Conservation (phyloP, 2,113 vertebrate genomes). For the Tragulus kanchil region DNA sequence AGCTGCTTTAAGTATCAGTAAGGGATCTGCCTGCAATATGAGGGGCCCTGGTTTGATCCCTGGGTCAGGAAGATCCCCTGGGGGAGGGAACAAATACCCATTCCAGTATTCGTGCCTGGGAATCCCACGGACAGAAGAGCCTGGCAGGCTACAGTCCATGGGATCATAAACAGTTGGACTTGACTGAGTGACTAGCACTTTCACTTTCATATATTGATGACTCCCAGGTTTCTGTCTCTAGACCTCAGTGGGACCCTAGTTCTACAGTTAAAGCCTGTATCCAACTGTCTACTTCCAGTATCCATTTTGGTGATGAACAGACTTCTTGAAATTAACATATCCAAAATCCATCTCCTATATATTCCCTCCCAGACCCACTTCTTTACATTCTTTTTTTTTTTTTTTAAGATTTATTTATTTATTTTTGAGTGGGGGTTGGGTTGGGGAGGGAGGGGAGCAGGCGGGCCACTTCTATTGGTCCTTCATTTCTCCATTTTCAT, state of each 20-base stretch:
- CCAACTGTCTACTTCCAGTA: background rate
- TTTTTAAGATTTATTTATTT: no score
- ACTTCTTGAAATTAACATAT: background rate
- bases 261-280: background rate
- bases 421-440: no score
- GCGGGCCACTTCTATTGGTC: no score
- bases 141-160: background rate
- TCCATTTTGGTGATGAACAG: background rate
- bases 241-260: background rate
- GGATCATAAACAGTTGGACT: background rate
- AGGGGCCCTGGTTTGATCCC: background rate
- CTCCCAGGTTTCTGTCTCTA: background rate
- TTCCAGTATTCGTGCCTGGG: background rate
- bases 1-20: background rate
- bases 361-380: background rate
- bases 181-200: background rate
- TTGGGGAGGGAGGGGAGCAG: no score
- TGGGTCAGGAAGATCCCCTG: background rate
- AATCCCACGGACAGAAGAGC: background rate
- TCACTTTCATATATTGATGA: background rate
- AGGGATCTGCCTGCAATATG: background rate
- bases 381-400: background rate
- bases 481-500: no score
- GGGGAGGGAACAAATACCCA: background rate
- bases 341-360: background rate